phyloP scores from a whole-genome alignment of 2,797 vertebrate species.

The Salmo trutta region DNA sequence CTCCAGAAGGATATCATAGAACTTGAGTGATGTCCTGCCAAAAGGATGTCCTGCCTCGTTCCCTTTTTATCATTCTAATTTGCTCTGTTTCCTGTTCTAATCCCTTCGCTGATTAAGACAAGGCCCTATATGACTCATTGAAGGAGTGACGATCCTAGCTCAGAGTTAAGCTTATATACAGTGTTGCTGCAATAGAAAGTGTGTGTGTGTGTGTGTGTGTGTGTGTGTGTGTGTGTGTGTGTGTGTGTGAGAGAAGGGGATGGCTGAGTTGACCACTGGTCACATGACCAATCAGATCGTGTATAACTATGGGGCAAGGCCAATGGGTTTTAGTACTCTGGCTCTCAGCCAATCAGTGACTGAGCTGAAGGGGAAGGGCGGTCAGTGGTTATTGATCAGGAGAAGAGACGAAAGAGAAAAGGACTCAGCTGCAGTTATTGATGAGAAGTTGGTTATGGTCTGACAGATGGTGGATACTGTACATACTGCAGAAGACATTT shows the following conservation, averaged over 20 bases:
- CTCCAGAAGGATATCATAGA: no score
- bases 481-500: neutral
- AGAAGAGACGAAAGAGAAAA: conserved; percentile 44
- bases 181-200: conserved; percentile 1
- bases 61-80: no score
- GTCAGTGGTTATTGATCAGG: neutral
- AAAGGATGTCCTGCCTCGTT: neutral
- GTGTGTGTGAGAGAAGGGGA: neutral
- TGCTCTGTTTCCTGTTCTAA: neutral
- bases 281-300: conserved; percentile 23
- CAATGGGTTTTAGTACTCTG: conserved; percentile 27
- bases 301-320: conserved; percentile 17
- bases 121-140: neutral
- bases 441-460: neutral
- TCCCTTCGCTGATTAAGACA: neutral
- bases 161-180: conserved; percentile 38
- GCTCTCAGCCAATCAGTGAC: conserved; percentile 31
- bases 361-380: neutral
- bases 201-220: neutral
- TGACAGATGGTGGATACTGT: neutral
- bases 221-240: conserved; percentile 7
- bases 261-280: neutral
- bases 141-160: conserved; percentile 25
- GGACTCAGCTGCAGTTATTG: conserved; percentile 21
- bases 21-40: neutral